A percentile compares a stretch with the other conserved stretches of the same genome.
Conservation (phyloP, 53 echinoderm and acorn worm genomes). For the Astropecten irregularis region DNA sequence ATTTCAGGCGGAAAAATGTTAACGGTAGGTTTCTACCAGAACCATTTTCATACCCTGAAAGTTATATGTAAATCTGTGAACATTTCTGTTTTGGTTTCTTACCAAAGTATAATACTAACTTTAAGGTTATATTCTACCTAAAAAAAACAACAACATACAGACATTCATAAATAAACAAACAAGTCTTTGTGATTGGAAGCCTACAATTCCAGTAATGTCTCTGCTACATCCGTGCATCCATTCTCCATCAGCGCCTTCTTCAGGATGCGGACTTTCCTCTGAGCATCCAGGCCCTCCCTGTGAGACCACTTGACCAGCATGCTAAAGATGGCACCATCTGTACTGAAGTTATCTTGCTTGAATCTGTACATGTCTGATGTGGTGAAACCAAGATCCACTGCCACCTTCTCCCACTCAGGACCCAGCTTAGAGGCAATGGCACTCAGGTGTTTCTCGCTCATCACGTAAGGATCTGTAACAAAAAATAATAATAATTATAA, state of each 20-base stretch:
- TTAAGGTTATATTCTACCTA: no score
- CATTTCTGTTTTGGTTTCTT: no score
- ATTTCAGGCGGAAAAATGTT: no score
- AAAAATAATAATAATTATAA: not conserved
- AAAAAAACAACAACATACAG: no score
- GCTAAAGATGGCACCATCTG: constrained; percentile 19
- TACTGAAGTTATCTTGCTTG: constrained; percentile 7
- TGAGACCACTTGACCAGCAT: constrained; percentile 38
- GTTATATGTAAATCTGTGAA: no score
- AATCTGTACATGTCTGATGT: not conserved
- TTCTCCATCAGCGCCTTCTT: not conserved
- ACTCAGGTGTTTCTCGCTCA: constrained; percentile 31
- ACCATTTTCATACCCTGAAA: no score
- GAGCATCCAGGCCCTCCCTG: not conserved
- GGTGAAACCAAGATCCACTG: not conserved
- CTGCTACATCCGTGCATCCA: constrained; percentile 15
- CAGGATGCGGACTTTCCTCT: not conserved
- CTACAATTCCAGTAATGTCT: not conserved
- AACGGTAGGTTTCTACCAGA: no score
- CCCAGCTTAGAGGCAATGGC: constrained; percentile 14
- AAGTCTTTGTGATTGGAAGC: no score
- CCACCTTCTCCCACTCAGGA: constrained; percentile 21
- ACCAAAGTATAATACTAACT: no score
- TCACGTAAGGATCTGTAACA: not conserved
- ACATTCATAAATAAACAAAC: no score